phyloP scores from a whole-genome alignment of 64 coral and sea anemone species.

The Acropora yongei region DNA sequence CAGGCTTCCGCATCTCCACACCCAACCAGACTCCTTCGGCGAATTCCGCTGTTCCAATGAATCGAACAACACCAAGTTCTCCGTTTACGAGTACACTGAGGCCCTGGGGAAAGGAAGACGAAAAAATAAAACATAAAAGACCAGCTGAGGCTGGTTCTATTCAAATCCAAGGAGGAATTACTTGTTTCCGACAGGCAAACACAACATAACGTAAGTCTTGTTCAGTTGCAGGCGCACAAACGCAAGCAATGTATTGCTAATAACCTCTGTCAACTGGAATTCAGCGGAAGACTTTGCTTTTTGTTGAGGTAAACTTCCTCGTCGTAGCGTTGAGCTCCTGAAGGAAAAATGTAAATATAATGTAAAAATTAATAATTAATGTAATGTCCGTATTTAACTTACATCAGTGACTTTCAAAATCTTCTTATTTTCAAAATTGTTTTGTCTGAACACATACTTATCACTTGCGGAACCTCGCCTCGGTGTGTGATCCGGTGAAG shows the following conservation, averaged over 20 bases:
- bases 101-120: slow-evolving; percentile 43
- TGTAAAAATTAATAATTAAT: too few relatives aligned
- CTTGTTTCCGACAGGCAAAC: too few relatives aligned
- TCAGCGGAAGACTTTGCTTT: slow-evolving; percentile 24
- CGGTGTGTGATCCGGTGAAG: slow-evolving; percentile 30
- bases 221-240: too few relatives aligned
- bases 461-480: slow-evolving; percentile 59
- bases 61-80: slow-evolving; percentile 90
- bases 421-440: not conserved
- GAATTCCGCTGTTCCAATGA: slow-evolving; percentile 80
- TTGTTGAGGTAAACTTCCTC: slow-evolving; percentile 25
- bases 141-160: not conserved
- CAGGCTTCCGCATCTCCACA: slow-evolving; percentile 91
- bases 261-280: slow-evolving; percentile 34
- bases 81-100: slow-evolving; percentile 81
- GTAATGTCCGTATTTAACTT: too few relatives aligned
- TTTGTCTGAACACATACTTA: not conserved
- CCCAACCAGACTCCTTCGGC: slow-evolving; percentile 89
- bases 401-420: not conserved
- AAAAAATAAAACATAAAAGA: not conserved
- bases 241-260: not conserved
- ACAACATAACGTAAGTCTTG: too few relatives aligned
- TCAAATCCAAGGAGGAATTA: not conserved
- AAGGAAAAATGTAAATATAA: not conserved
- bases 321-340: slow-evolving; percentile 3